A percentile compares a stretch with the other conserved stretches of the same genome.
phyloP scores from a whole-genome alignment of 2,888 invertebrate genomes.

The Hirudinaria manillensis region DNA sequence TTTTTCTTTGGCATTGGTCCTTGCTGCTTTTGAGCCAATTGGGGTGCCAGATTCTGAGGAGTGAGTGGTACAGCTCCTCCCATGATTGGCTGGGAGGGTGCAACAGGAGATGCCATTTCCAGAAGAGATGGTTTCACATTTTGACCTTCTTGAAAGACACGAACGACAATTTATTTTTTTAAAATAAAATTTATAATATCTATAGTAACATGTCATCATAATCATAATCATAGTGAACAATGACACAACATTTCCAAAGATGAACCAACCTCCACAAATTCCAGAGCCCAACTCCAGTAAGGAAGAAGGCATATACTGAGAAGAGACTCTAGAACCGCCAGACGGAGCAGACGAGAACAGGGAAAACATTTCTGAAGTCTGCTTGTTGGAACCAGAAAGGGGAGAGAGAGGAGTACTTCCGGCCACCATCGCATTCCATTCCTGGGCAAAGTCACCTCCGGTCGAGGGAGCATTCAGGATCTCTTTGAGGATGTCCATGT shows the following conservation, averaged over 20 bases:
- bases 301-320: conserved; percentile 54
- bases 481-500: conserved; percentile 55
- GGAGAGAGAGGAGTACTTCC: conserved; percentile 29
- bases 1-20: conserved; percentile 14
- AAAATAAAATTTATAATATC: too few relatives aligned
- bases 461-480: conserved; percentile 51
- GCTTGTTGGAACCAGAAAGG: neutral
- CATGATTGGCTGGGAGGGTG: conserved; percentile 1
- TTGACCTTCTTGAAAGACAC: neutral
- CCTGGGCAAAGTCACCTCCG: conserved; percentile 48
- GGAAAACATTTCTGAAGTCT: neutral
- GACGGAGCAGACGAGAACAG: neutral
- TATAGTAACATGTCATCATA: too few relatives aligned
- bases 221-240: neutral
- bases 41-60: neutral
- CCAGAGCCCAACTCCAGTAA: conserved; percentile 48
- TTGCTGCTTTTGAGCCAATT: conserved; percentile 2
- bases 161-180: neutral
- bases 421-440: conserved; percentile 52
- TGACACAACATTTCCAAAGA: neutral
- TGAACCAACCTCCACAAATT: neutral
- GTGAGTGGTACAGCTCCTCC: neutral
- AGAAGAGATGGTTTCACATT: neutral
- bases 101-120: neutral
- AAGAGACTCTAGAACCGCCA: conserved; percentile 42